Evolutionary conservation across 2,888 invertebrate genomes (phyloP), one percentile per base, ranked within the genome.

Genomic region (Tanaodytes sp.): DNA sequence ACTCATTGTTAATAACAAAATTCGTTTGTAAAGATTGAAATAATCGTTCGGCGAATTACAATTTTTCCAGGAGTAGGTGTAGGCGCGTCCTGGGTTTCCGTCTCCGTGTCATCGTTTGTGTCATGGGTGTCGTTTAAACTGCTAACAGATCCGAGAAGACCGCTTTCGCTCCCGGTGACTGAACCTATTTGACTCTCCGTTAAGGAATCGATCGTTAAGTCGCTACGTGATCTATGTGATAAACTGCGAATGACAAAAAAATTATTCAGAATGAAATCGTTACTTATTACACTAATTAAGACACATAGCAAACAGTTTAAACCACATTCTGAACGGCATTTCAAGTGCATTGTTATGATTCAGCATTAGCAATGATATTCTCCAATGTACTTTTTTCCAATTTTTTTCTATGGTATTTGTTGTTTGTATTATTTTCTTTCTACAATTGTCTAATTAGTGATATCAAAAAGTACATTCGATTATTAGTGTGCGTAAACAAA

Each of bases 1-100:
- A 99, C 98, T 12, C 99, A 96, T 86, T 98, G 98, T 86, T 99
- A 98, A 87, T 99, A n/a, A n/a, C n/a, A n/a, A n/a, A n/a, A n/a
- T n/a, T n/a, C n/a, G n/a, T n/a, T n/a, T n/a, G n/a, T n/a, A n/a
- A n/a, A n/a, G n/a, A n/a, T n/a, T n/a, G n/a, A n/a, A n/a, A n/a
- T n/a, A n/a, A n/a, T n/a, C n/a, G n/a, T n/a, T n/a, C n/a, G n/a
- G n/a, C n/a, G n/a, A 23, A 46, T 79, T 43, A 94, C 89, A 76
- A 92, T 90, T 79, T 90, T 88, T 71, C 91, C 88, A 23, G 90
- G 86, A 39, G 88, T 88, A 59, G 92, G 92, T 67, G 91, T 89
- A 84, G 90, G 92, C 71, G 87, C 85, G 15, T 86, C 86, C 43
- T 80, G 79, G 30, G 80, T 77, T 49, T 85, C 85, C 1, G 83